phyloP scores from a whole-genome alignment of 2,888 invertebrate genomes.

The Tipula lateralis region DNA sequence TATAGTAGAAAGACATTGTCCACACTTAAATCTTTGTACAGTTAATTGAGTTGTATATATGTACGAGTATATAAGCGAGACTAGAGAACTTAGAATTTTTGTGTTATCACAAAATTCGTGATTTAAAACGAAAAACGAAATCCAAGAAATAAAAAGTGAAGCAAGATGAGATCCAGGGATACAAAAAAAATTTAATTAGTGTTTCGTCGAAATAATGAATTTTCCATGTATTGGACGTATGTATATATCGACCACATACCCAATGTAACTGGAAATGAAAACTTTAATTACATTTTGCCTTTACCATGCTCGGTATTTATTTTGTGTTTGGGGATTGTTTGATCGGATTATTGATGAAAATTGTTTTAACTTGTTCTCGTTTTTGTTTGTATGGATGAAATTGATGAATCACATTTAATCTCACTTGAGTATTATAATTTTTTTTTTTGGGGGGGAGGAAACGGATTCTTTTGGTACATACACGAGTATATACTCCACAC shows the following conservation, averaged over 20 bases:
- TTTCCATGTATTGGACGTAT: neutral
- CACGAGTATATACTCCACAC: neutral
- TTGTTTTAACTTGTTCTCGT: neutral
- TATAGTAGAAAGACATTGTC: neutral
- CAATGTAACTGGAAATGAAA: neutral
- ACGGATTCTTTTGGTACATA: neutral
- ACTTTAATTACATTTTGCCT: conserved; percentile 6
- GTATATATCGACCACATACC: neutral
- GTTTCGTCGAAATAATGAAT: neutral
- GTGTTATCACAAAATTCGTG: neutral
- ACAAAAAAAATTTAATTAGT: neutral
- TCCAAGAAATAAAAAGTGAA: neutral
- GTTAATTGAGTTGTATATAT: conserved; percentile 14
- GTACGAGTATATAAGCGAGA: neutral
- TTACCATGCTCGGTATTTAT: neutral
- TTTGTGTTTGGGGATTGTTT: neutral
- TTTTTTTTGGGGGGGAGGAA: neutral
- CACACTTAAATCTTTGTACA: conserved; percentile 15
- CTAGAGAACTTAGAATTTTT: neutral
- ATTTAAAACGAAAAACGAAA: neutral
- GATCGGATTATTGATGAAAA: conserved; percentile 19
- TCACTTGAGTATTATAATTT: neutral
- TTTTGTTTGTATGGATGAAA: neutral
- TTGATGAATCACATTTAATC: conserved; percentile 24
- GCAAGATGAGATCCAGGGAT: neutral